Base-by-base conservation (phyloP, 2,113 vertebrate species). In the Melospiza georgiana region DNA sequence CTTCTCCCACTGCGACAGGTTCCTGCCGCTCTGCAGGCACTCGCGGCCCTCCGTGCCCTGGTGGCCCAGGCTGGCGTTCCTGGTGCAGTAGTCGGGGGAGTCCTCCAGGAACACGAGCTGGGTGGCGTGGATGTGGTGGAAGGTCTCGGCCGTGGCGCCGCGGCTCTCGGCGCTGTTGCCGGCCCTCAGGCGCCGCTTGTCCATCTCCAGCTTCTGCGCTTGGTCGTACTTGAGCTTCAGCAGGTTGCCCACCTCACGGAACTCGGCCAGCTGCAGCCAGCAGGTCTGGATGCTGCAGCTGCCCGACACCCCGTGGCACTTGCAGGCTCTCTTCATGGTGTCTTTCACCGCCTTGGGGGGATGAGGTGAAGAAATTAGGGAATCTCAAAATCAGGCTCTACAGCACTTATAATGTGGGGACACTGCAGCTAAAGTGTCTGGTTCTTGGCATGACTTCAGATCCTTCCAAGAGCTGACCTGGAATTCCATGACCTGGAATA, bases 201-300 rank as follows among this genome's bases (percentile, higher is more conserved):
- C 99, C 98, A 98, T 96, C 94, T 99, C 99, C 51, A 99, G 98
- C 90, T 99, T 99, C 92, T 98, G 98, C 7, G 99, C 99, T 20
- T 94, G 98, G 58, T 98, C 97, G 8, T 99, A 98, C 85, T 99
- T 99, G 51, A 98, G 94, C 95, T 99, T 99, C 87, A 99, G 97
- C 91, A 99, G 99, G 96, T 98, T 98, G 6, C 99, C 99, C 10
- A 99, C 97, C 54, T 99, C 99, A 1, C 99, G 97, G 86, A 99
- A 99, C 37, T 99, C 99, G 2, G 99, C 98, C 5, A 99, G 98
- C 94, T 99, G 99, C 96, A 99, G 98, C 99, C 99, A 99, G 89
- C 99, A 99, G 1, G 99, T 99, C 94, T 99, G 99, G 89, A 99
- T 97, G 95, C 98, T 99, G 97, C 99, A 99, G 97, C 99, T 99